Base-by-base conservation (phyloP, 2,797 vertebrate genomes). In the Aulostomus chinensis region DNA sequence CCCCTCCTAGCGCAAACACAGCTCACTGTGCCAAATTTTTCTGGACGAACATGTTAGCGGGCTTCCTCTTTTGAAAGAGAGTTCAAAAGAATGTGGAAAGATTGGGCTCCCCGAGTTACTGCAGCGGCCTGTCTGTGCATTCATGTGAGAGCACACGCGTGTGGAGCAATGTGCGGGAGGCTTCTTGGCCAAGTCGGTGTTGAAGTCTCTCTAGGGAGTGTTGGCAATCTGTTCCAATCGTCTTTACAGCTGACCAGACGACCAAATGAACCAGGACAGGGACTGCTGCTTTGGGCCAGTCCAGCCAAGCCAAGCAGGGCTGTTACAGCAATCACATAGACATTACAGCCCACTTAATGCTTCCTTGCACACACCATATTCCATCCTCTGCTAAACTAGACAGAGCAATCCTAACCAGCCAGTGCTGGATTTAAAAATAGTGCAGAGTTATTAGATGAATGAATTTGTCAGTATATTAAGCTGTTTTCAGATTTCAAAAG, bases 181-280 rank as follows among this genome's bases (percentile, higher is more conserved):
- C 83, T 76, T 85, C 87, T 84, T 86, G 82, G 87, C 86, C 72
- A 73, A 83, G 82, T 82, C 78, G 69, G 81, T 87, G 86, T 84
- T 83, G 84, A 82, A 84, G 82, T 83, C 83, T 89, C 86, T 89
- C 83, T 76, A 80, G 87, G 86, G 87, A 87, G 80, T 80, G 82
- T 84, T 87, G 83, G 86, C 87, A 88, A 88, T 88, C 86, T 89
- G 87, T 86, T 89, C 86, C 86, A 85, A 86, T 87, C 78, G 82
- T 84, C 86, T 89, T 89, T 87, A 89, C 87, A 89, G 83, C 81
- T 86, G 87, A 89, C 85, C 87, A 87, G 83, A 86, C 75, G 80
- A 87, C 82, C 86, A 88, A 86, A 87, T 81, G 85, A 88, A 88
- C 78, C 83, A 87, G 82, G 87, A 85, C 87, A 88, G 87, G 79